Evolutionary conservation across 2,888 invertebrate species (phyloP).

Genomic region (Xylota sylvarum): DNA sequence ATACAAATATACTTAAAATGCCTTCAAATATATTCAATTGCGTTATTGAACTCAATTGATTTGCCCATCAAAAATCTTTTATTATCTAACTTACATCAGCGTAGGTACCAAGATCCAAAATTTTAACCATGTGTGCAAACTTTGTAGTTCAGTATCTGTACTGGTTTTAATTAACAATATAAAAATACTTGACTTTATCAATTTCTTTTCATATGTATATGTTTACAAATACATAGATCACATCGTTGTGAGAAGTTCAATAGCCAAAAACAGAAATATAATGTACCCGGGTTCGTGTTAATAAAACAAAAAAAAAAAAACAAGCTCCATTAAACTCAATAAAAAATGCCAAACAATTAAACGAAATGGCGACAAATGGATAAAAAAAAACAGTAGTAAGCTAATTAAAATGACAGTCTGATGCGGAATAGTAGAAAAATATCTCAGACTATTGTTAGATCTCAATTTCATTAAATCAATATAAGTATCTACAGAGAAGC

Average conservation of each 20-base stretch:
- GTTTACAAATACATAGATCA: not conserved
- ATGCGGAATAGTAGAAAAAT: not conserved
- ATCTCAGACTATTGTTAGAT: not conserved
- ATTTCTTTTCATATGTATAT: not conserved
- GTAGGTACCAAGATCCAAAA: not conserved
- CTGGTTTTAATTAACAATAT: slow-evolving; percentile 8
- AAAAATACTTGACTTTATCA: slow-evolving; percentile 7
- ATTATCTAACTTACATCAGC: slow-evolving; percentile 28
- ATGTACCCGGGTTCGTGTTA: slow-evolving; percentile 1
- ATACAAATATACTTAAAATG: not conserved
- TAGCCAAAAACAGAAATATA: slow-evolving; percentile 7
- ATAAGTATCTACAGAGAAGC: no score
- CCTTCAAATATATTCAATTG: slow-evolving; percentile 30
- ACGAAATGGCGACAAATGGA: slow-evolving; percentile 10
- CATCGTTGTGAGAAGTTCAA: not conserved
- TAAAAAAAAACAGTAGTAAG: not conserved
- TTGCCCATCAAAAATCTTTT: slow-evolving; percentile 39
- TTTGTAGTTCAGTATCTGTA: slow-evolving; percentile 3
- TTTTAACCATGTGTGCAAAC: not conserved
- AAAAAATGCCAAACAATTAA: slow-evolving; percentile 14
- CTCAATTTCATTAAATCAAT: not conserved
- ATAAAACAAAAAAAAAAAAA: slow-evolving; percentile 12
- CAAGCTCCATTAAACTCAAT: slow-evolving; percentile 19
- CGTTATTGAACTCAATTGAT: slow-evolving; percentile 39
- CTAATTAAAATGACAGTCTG: not conserved